Conservation (phyloP, 35 echinoderm and acorn worm genomes). For the Heliocidaris erythrogramma region DNA sequence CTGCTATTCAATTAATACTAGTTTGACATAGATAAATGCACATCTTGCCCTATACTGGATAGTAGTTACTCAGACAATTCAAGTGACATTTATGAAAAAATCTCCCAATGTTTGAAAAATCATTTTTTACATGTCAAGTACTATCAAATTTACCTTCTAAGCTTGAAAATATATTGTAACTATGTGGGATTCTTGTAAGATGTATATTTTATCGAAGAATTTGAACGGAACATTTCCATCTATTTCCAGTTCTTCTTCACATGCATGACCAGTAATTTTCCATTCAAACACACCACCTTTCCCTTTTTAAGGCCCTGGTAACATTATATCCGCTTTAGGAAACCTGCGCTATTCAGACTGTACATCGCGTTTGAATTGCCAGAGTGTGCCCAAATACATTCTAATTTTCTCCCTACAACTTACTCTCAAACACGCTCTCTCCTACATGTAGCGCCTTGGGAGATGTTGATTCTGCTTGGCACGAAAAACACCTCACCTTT, state of each 20-base stretch:
- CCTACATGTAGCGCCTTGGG: not conserved
- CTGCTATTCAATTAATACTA: no score
- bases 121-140: no score
- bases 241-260: not conserved
- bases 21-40: no score
- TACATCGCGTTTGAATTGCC: not conserved
- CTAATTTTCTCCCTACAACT: not conserved
- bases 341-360: not conserved
- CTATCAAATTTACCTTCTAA: no score
- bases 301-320: not conserved
- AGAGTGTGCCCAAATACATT: not conserved
- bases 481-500: not conserved
- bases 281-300: not conserved
- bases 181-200: no score
- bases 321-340: not conserved
- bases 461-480: not conserved
- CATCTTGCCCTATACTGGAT: no score
- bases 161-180: no score
- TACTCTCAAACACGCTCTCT: not conserved
- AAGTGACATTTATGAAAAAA: no score
- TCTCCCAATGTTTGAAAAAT: no score
- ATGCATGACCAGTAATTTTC: not conserved
- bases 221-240: not conserved
- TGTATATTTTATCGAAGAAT: not conserved
- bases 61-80: no score